Evolutionary conservation across 2,888 invertebrate species (phyloP).

Genomic region (Torymus auratus): DNA sequence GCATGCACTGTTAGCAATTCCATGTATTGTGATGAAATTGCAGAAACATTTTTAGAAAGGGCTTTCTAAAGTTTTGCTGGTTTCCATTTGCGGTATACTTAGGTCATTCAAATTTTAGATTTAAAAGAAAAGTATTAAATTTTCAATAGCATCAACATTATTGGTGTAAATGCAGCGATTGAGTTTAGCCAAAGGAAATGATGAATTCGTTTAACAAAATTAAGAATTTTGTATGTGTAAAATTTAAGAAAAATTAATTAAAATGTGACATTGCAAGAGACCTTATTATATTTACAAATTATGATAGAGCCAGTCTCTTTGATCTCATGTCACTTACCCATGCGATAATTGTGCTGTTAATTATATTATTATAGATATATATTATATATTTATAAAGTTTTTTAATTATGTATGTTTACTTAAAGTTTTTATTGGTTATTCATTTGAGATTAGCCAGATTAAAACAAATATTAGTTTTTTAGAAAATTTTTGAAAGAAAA

Average conservation of each 20-base stretch:
- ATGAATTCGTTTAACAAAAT: constrained; percentile 42
- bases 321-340: constrained; percentile 49
- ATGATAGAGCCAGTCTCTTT: constrained; percentile 46
- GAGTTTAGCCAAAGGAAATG: constrained; percentile 48
- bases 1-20: constrained; percentile 50
- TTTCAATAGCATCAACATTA: constrained; percentile 12
- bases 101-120: constrained; percentile 32
- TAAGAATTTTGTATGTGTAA: constrained; percentile 46
- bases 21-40: constrained; percentile 42
- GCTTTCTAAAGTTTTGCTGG: constrained; percentile 37
- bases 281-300: constrained; percentile 56
- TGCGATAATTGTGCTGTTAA: constrained; percentile 53
- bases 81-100: constrained; percentile 23
- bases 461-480: constrained; percentile 48
- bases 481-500: constrained; percentile 47
- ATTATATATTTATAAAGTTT: constrained; percentile 56
- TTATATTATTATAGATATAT: constrained; percentile 54
- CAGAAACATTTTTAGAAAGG: constrained; percentile 25
- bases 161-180: constrained; percentile 46
- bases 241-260: constrained; percentile 44
- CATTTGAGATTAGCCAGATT: constrained; percentile 43
- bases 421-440: constrained; percentile 43
- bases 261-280: constrained; percentile 49
- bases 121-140: constrained; percentile 22
- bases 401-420: constrained; percentile 53